A percentile compares a stretch with the other conserved stretches of the same genome.
These are phyloP conservation scores for Ophion costatus DNA, from an alignment of 2,888 invertebrate species.

Conservation along the genomic window DNA sequence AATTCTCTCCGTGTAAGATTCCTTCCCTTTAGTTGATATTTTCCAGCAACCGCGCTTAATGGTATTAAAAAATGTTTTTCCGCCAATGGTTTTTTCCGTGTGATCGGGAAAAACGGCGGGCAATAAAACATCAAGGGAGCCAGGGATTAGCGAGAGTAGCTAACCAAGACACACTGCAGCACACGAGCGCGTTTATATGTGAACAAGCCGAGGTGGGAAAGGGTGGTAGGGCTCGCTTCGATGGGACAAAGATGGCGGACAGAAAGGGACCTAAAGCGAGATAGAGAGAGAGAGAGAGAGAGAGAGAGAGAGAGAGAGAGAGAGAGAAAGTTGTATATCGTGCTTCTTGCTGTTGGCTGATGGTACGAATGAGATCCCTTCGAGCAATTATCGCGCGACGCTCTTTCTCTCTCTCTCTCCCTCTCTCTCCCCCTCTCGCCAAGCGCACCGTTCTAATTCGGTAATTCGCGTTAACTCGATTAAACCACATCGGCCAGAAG, in stretches of 20 bases:
- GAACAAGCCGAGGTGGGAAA: not conserved
- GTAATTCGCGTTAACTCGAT: conserved; percentile 65
- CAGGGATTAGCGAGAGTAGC: conserved; percentile 11
- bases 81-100: not conserved
- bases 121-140: not conserved
- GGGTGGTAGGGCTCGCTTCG: not conserved
- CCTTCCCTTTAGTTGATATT: not conserved
- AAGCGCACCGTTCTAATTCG: conserved; percentile 59
- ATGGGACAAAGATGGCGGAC: not conserved
- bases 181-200: not conserved
- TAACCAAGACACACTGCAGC: conserved; percentile 11
- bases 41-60: not conserved
- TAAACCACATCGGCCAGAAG: conserved; percentile 47
- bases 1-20: too few species aligned
- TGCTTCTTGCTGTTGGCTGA: conserved; percentile 33
- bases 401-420: not conserved
- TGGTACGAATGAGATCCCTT: conserved; percentile 51
- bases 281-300: not conserved
- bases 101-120: not conserved
- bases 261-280: not conserved
- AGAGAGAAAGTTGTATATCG: not conserved
- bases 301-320: conserved; percentile 21
- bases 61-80: conserved; percentile 7
- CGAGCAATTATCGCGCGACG: conserved; percentile 61
- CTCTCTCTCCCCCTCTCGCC: not conserved